These are phyloP conservation scores for Drosophila bunnanda DNA, from an alignment of 2,888 invertebrate species.

Conservation along the genomic window DNA sequence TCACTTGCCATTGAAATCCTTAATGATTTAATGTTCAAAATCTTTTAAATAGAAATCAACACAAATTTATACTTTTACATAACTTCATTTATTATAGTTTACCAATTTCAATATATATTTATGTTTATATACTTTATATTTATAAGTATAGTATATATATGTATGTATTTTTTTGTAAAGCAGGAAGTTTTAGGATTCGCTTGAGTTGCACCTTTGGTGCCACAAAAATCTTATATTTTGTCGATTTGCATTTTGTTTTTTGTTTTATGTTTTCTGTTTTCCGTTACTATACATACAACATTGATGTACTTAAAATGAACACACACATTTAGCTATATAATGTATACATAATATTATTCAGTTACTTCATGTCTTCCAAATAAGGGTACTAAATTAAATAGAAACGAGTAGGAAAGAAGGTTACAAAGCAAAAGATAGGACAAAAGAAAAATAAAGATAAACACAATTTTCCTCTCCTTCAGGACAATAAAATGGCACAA, in stretches of 20 bases:
- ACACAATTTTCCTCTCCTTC: constrained; percentile 53
- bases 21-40: not conserved
- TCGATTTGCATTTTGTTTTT: constrained; percentile 34
- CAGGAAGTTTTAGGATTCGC: constrained; percentile 81
- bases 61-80: constrained; percentile 39
- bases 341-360: constrained; percentile 76
- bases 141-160: constrained; percentile 57
- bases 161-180: constrained; percentile 69
- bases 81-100: constrained; percentile 75
- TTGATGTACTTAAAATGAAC: constrained; percentile 75
- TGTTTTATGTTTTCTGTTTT: constrained; percentile 30
- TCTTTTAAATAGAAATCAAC: not conserved
- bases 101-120: constrained; percentile 68
- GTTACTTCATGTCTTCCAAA: constrained; percentile 73
- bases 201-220: constrained; percentile 72
- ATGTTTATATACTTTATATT: constrained; percentile 59
- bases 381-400: constrained; percentile 55
- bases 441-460: constrained; percentile 26
- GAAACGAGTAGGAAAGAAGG: constrained; percentile 53
- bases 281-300: constrained; percentile 69
- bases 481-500: constrained; percentile 69
- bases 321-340: constrained; percentile 78
- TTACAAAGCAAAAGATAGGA: constrained; percentile 12
- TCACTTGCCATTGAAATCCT: not conserved
- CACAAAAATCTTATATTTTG: constrained; percentile 58